Evolutionary conservation across 2,888 invertebrate species (phyloP).

Genomic region (Drosophila acutilabella): DNA sequence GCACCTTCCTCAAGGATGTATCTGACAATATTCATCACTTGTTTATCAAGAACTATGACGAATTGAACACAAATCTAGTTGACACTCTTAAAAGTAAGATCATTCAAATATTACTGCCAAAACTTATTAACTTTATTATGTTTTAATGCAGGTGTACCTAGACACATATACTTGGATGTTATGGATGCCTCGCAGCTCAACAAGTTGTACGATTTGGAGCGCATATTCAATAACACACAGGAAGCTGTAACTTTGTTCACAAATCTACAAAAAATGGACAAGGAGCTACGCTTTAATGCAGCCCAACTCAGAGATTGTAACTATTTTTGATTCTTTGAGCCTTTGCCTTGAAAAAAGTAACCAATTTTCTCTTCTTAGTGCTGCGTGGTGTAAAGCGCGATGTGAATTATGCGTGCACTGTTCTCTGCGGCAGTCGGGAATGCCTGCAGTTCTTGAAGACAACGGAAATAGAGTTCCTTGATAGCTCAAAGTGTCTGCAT

Average conservation of each 20-base stretch:
- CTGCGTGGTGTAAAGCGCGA: conserved; percentile 67
- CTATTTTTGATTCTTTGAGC: conserved; percentile 11
- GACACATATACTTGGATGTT: conserved; percentile 89
- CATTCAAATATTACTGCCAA: background rate
- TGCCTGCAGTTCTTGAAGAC: conserved; percentile 59
- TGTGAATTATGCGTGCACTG: conserved; percentile 64
- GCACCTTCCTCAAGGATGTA: conserved; percentile 90
- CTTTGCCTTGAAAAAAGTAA: too few species aligned
- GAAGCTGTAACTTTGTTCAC: conserved; percentile 88
- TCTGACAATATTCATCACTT: conserved; percentile 90
- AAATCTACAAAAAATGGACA: conserved; percentile 88
- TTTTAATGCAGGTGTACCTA: conserved; percentile 85
- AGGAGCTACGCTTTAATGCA: conserved; percentile 89
- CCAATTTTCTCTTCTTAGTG: conserved; percentile 17
- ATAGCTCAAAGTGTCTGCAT: conserved; percentile 59
- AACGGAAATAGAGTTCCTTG: conserved; percentile 54
- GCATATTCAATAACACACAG: conserved; percentile 90
- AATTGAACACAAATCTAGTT: conserved; percentile 89
- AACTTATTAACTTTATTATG: background rate
- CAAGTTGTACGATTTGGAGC: conserved; percentile 90
- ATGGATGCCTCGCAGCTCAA: conserved; percentile 91
- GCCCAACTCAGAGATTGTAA: conserved; percentile 90
- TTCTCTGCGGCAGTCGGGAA: conserved; percentile 53
- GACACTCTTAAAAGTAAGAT: conserved; percentile 88
- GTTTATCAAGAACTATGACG: conserved; percentile 90